These are phyloP conservation scores for Girardia tigrina DNA, from an alignment of 2,888 invertebrate species.

Conservation along the genomic window DNA sequence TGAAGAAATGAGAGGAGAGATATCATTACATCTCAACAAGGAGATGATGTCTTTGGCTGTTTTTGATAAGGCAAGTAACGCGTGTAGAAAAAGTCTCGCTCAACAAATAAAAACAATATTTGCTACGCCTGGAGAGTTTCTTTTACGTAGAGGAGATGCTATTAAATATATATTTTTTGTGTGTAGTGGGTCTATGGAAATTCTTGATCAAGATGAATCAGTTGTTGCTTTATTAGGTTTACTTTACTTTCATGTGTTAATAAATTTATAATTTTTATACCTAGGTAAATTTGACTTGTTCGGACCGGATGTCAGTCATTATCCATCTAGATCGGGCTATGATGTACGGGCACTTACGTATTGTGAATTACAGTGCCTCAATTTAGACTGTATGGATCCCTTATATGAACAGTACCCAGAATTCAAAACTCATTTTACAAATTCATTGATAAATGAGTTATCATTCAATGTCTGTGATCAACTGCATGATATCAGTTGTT, in stretches of 20 bases:
- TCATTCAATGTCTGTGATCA: conserved; percentile 4
- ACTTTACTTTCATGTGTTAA: no score
- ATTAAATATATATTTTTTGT: conserved; percentile 82
- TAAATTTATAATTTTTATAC: no score
- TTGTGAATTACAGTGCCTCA: conserved; percentile 83
- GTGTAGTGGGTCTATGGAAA: conserved; percentile 92
- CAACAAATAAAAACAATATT: conserved; percentile 76
- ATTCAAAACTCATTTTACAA: conserved; percentile 23
- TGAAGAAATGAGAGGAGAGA: conserved; percentile 81
- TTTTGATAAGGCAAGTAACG: conserved; percentile 82
- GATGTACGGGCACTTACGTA: conserved; percentile 86
- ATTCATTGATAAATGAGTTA: background rate
- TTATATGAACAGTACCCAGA: background rate
- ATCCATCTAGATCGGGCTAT: conserved; percentile 66
- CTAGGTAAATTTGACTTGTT: conserved; percentile 85
- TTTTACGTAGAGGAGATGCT: conserved; percentile 83
- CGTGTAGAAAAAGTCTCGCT: conserved; percentile 77
- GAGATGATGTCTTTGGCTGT: conserved; percentile 83
- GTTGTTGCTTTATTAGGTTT: conserved; percentile 87
- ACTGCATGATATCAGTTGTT: background rate
- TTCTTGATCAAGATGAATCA: conserved; percentile 75
- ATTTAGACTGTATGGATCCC: conserved; percentile 46
- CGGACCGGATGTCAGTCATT: conserved; percentile 62
- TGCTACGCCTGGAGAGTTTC: conserved; percentile 84
- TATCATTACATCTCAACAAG: conserved; percentile 81